A percentile compares a stretch with the other conserved stretches of the same genome.
Conservation (phyloP, 1,140 invertebrate genomes). For the Pogonomyrmex californicus region DNA sequence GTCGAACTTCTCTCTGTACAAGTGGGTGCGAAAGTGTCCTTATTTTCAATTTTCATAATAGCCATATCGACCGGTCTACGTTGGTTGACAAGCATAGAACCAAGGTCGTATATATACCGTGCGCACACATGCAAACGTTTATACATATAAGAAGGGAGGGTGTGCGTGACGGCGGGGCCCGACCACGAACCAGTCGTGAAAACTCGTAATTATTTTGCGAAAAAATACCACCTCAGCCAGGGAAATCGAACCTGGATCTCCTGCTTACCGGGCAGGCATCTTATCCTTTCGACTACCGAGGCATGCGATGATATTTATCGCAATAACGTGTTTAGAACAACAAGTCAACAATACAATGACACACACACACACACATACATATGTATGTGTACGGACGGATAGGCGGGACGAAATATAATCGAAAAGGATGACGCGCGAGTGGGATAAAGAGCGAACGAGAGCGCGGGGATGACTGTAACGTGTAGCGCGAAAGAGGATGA, state of each 20-base stretch:
- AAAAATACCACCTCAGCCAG: too few relatives aligned
- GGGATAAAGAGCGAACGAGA: constrained; percentile 49
- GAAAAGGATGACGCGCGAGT: constrained; percentile 67
- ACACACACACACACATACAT: neutral
- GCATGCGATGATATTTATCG: too few relatives aligned
- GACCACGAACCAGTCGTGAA: too few relatives aligned
- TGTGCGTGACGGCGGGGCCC: too few relatives aligned
- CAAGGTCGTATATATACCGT: neutral
- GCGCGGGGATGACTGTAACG: constrained; percentile 36
- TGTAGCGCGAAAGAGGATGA: constrained; percentile 50
- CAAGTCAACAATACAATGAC: neutral
- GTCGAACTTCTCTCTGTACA: constrained; percentile 45
- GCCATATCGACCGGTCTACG: constrained; percentile 64
- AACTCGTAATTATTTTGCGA: too few relatives aligned
- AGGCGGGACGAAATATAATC: constrained; percentile 68
- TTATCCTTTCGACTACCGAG: too few relatives aligned
- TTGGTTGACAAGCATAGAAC: constrained; percentile 38
- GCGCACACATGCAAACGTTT: neutral
- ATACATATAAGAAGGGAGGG: neutral
- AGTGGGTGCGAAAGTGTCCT: constrained; percentile 66
- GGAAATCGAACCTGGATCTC: too few relatives aligned
- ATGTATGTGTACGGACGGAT: neutral
- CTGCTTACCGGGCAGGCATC: too few relatives aligned
- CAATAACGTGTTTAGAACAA: too few relatives aligned
- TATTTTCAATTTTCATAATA: constrained; percentile 78